phyloP scores from a whole-genome alignment of 2,888 invertebrate species.

The Charanyca ferruginea region DNA sequence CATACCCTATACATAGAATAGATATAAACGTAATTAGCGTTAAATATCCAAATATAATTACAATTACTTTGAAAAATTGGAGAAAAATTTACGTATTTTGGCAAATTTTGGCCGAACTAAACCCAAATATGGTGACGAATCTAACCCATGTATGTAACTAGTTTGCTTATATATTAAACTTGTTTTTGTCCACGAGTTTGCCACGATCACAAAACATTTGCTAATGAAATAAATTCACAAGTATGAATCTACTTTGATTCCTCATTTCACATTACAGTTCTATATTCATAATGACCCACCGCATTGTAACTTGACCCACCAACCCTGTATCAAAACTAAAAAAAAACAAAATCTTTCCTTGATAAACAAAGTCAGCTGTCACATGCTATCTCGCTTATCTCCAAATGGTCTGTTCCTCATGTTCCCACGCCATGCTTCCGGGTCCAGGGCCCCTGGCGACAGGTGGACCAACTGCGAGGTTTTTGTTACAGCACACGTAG shows the following conservation, averaged over 20 bases:
- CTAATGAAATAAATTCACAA: too few species aligned
- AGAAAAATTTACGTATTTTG: too few species aligned
- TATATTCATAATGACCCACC: neutral
- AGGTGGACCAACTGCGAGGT: constrained; percentile 46
- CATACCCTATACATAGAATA: too few species aligned
- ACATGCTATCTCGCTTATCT: constrained; percentile 36
- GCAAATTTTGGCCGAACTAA: too few species aligned
- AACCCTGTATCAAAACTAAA: neutral
- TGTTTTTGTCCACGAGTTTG: too few species aligned
- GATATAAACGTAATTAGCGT: too few species aligned
- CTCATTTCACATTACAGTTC: neutral
- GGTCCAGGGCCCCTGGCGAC: constrained; percentile 51
- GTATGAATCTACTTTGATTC: neutral
- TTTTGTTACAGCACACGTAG: constrained; percentile 49
- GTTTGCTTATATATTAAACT: too few species aligned
- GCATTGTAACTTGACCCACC: neutral
- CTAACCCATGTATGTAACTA: too few species aligned
- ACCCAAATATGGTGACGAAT: too few species aligned
- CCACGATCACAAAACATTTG: too few species aligned
- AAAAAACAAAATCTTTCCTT: neutral
- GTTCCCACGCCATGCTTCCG: constrained; percentile 76
- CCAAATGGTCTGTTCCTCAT: constrained; percentile 52
- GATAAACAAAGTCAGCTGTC: constrained; percentile 50
- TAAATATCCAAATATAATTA: too few species aligned
- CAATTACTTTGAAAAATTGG: too few species aligned